phyloP scores from a whole-genome alignment of 1,140 invertebrate species.

The Pachyrhynchus sulphureomaculatus region DNA sequence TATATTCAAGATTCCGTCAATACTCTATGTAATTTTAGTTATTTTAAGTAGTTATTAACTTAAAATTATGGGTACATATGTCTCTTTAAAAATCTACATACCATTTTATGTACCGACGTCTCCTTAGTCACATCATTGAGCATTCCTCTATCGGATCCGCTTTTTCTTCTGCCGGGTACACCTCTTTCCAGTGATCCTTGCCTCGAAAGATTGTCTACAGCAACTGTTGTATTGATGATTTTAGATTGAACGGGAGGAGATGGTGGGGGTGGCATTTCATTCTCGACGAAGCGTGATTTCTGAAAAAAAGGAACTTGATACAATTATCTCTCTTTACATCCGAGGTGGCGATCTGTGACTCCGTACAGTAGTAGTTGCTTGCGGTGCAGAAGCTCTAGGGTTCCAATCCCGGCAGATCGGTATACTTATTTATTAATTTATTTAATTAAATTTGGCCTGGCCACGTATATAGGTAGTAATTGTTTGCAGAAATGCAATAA shows the following conservation, averaged over 20 bases:
- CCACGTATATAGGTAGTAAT: too few species aligned
- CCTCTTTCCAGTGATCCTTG: conserved; percentile 45
- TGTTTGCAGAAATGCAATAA: too few species aligned
- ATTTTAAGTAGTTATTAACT: too few species aligned
- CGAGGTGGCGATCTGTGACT: not conserved
- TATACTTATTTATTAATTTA: too few species aligned
- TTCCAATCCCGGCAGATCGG: too few species aligned
- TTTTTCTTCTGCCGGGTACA: conserved; percentile 33
- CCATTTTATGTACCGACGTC: conserved; percentile 23
- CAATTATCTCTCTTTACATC: not conserved
- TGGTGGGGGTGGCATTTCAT: conserved; percentile 58
- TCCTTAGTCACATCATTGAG: conserved; percentile 29
- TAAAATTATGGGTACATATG: too few species aligned
- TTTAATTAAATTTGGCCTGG: too few species aligned
- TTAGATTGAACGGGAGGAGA: conserved; percentile 56
- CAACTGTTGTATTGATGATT: conserved; percentile 13
- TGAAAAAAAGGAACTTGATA: conserved; percentile 45
- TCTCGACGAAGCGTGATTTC: conserved; percentile 59
- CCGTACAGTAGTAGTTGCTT: too few species aligned
- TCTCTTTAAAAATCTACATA: too few species aligned
- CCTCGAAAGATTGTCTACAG: conserved; percentile 37
- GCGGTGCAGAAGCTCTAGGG: too few species aligned
- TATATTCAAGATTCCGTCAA: too few species aligned
- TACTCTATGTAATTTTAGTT: too few species aligned
- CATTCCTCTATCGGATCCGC: conserved; percentile 34